Evolutionary conservation across 2,888 invertebrate species (phyloP), one percentile per base, ranked within the genome.

Genomic region (Pammene aurita): DNA sequence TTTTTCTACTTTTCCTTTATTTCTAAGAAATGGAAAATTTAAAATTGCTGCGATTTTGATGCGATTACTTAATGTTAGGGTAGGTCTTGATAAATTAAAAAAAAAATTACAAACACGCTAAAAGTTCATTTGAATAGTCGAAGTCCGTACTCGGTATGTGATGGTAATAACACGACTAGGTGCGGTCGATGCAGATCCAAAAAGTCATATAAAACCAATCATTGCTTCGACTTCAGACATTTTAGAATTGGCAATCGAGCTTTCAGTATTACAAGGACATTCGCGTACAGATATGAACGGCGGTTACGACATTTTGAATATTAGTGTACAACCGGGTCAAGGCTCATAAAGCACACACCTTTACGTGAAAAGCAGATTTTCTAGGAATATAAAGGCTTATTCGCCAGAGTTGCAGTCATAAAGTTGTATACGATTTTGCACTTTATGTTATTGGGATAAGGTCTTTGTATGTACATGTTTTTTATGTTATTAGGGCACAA

Each of bases 281-380:
- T 13, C 26, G 26, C 9, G 10, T 26, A 9, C 10, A 5, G 10
- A 44, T 44, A 5, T 6, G 2, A 14, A 0, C 6, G 42, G 58
- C 34, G 6, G 10, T 58, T 58, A 58, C n/a, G 58, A 10, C 26
- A 26, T 58, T 58, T 58, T 34, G 7, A 16, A 57, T 16, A 58
- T 34, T 44, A 44, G 10, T 34, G 0, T 4, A 11, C 6, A 5
- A 7, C n/a, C 7, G 13, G 44, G 58, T 46, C 58, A 58, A 58
- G 58, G 44, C 34, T 46, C 9, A 44, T 4, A 44, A 5, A 9
- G 14, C 58, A 58, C 58, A 44, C 58, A 58, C 58, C 44, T 58
- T 58, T 26, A 46, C 58, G 44, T 18, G 44, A 34, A 44, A n/a
- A 44, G 26, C n/a, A 10, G 18, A 6, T 7, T n/a, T n/a, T 9